Evolutionary conservation across 2,797 vertebrate species (phyloP), one percentile per base, ranked within the genome.

Genomic region (Sciurus carolinensis): DNA sequence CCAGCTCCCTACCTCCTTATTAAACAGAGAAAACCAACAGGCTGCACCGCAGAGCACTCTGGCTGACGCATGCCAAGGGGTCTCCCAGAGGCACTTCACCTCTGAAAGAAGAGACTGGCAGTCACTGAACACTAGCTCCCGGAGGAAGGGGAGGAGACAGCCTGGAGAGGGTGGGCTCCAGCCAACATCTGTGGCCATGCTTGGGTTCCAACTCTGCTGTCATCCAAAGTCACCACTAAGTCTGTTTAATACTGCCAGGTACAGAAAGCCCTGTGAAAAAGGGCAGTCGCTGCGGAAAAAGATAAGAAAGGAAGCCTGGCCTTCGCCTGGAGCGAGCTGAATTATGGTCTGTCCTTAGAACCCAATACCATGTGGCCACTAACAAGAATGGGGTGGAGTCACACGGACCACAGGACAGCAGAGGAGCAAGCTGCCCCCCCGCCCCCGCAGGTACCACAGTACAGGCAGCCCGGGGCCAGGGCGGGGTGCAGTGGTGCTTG

Each of bases 341-440:
- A 33, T 22, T 64, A 47, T 0, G 11, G 44, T 13, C 12, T 24
- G n/a, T 18, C 36, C 69, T 87, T n/a, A 22, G 14, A 77, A 80
- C 69, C 50, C 42, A 91, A 36, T 20, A 69, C 13, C 10, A 36
- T 0, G 1, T 5, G 44, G 54, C 50, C 62, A 30, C 1, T 30
- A 64, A 39, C 50, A 50, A 20, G 39, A 75, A 39, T 24, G 18
- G 64, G 59, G n/a, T 2, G 17, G 15, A 84, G 36, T 33, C 15
- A 4, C 75, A 14, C 0, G 20, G 1, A 20, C 77, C 7, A 30
- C 17, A 13, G 0, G 22, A 7, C 0, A 69, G 2, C 0, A 75
- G 39, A 17, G 13, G 6, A 36, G 10, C 82, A 42, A 15, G 44
- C 72, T 7, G n/a, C 33, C 6, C 20, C 54, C 22, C 54, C 54